Base-by-base conservation (phyloP, 2,888 invertebrate genomes). In the Exocentrus adspersus region DNA sequence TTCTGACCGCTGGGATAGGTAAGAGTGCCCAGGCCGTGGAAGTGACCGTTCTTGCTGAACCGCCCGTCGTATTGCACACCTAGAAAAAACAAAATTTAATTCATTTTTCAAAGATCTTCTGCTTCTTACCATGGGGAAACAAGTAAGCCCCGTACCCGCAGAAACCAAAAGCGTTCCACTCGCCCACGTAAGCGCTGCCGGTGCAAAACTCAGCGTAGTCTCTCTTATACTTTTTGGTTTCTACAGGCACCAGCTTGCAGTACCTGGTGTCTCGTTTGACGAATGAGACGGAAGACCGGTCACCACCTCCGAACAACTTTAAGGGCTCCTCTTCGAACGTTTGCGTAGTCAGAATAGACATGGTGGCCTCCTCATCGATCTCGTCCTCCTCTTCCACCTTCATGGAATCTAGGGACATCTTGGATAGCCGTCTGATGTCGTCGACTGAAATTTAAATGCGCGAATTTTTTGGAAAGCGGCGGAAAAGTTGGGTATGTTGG, bases 11-110 rank as follows among this genome's bases (percentile, higher is more conserved):
- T 70, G 6, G 74, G 74, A 60, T 73, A 74, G 14, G 66, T 60
- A 9, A 74, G 56, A 6, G 66, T 68, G 6, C 74, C 74, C 5
- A 30, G 32, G 1, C 73, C 74, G 37, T 74, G 68, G 50, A 68
- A 74, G 24, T 68, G 41, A 1, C 74, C 74, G 24, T 64, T 54
- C 5, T 37, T 46, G 28, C 70, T 74, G 57, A 74, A 74, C 10
- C 62, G 50, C 16, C 74, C 74, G 0, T 73, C 68, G 28, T 74
- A 74, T 10, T 70, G 67, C 0, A 70, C 72, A 12, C 65, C 68
- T 68, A n/a, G 1, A n/a, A n/a, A n/a, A n/a, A n/a, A n/a, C n/a
- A n/a, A n/a, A n/a, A n/a, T n/a, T n/a, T n/a, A n/a, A n/a, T n/a
- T n/a, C n/a, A n/a, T n/a, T n/a, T n/a, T 45, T 17, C 7, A 24